phyloP scores from a whole-genome alignment of 2,888 invertebrate genomes.

The Torymus tubicola region DNA sequence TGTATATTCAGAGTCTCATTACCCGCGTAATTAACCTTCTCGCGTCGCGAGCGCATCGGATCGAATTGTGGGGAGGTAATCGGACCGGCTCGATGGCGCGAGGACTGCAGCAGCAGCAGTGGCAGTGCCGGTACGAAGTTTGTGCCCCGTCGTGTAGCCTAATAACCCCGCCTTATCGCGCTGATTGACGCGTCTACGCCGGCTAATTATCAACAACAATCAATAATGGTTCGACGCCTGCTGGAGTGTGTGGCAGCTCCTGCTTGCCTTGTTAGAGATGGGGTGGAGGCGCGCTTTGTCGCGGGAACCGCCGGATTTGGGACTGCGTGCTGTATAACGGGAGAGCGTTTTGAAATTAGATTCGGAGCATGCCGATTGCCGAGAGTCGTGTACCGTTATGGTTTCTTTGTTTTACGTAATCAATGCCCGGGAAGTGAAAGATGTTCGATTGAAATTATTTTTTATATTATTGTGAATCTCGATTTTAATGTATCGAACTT shows the following conservation, averaged over 20 bases:
- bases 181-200: constrained; percentile 74
- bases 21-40: constrained; percentile 74
- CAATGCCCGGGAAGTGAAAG: too few species aligned
- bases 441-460: too few species aligned
- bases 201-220: constrained; percentile 76
- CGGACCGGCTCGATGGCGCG: constrained; percentile 70
- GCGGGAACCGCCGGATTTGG: too few species aligned
- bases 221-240: constrained; percentile 67
- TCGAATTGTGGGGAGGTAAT: constrained; percentile 74
- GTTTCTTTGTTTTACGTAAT: too few species aligned
- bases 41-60: constrained; percentile 71
- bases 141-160: constrained; percentile 67
- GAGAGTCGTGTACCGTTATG: too few species aligned
- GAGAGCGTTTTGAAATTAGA: too few species aligned
- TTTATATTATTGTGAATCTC: too few species aligned
- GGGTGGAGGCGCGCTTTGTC: too few species aligned
- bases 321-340: too few species aligned
- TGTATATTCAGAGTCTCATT: constrained; percentile 70
- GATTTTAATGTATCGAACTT: too few species aligned
- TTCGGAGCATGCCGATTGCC: too few species aligned
- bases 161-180: constrained; percentile 72
- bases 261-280: too few species aligned
- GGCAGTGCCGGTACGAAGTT: constrained; percentile 61
- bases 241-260: background rate
- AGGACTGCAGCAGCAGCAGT: constrained; percentile 48